Evolutionary conservation across 2,888 invertebrate genomes (phyloP).

Genomic region (Ichneumon xanthorius): DNA sequence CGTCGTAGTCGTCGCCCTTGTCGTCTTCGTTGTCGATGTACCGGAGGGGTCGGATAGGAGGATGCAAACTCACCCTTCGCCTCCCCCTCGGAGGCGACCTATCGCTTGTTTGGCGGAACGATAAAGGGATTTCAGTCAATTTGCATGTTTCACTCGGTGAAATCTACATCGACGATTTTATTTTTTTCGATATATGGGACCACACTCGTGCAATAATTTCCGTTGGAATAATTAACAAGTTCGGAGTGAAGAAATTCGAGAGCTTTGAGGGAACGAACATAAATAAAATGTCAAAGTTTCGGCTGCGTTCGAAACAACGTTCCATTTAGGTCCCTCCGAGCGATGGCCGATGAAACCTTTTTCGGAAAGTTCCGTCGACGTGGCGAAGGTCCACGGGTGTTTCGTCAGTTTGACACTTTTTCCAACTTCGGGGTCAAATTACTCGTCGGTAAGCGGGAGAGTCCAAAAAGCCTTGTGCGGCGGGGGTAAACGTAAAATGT

Average conservation of each 20-base stretch:
- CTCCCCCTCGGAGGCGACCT: constrained; percentile 72
- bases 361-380: not conserved
- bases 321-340: not conserved
- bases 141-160: constrained; percentile 71
- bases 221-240: not conserved
- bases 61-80: constrained; percentile 62
- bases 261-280: too few relatives aligned
- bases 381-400: not conserved
- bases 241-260: not conserved
- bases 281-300: too few relatives aligned
- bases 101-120: constrained; percentile 80
- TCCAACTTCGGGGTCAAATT: constrained; percentile 9
- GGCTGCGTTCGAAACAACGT: too few relatives aligned
- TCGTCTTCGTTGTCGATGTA: constrained; percentile 57
- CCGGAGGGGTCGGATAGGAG: constrained; percentile 49
- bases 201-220: not conserved
- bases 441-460: not conserved
- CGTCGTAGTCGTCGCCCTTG: constrained; percentile 74
- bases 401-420: constrained; percentile 4
- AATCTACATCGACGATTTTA: constrained; percentile 45
- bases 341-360: constrained; percentile 19
- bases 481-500: too few relatives aligned
- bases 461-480: constrained; percentile 10
- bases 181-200: constrained; percentile 19
- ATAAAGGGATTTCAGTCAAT: constrained; percentile 82